Evolutionary conservation across 2,797 vertebrate species (phyloP).

Genomic region (Ctenochaetus hawaiiensis): DNA sequence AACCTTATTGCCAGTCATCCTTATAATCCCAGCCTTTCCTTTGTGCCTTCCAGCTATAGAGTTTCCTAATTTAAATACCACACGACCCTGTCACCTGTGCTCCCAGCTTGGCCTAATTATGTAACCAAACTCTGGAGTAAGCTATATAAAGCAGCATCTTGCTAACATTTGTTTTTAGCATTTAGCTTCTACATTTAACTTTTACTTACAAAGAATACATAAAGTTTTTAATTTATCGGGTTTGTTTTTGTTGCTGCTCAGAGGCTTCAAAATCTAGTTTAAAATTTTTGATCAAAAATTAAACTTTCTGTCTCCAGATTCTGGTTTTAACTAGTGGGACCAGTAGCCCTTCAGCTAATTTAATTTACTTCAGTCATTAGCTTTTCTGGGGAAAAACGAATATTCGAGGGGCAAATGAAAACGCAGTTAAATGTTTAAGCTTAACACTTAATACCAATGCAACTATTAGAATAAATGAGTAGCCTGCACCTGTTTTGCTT

Average conservation of each 20-base stretch:
- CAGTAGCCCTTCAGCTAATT: slow-evolving; percentile 1
- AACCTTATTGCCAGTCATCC: slow-evolving; percentile 8
- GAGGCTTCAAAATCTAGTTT: background rate
- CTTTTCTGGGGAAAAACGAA: background rate
- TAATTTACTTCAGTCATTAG: background rate
- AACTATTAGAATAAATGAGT: slow-evolving; percentile 7
- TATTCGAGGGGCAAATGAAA: slow-evolving; percentile 16
- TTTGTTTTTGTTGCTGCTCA: background rate
- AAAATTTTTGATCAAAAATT: background rate
- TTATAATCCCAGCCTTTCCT: background rate
- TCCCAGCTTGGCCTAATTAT: background rate
- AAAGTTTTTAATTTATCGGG: background rate
- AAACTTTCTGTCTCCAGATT: background rate
- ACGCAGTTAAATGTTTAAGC: slow-evolving; percentile 6
- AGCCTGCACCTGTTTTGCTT: slow-evolving; percentile 20
- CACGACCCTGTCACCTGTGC: background rate
- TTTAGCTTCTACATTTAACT: background rate
- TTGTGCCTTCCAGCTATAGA: background rate
- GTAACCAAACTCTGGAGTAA: background rate
- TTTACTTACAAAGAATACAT: accelerated
- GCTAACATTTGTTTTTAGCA: accelerated
- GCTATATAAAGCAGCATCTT: background rate
- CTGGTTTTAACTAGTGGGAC: background rate
- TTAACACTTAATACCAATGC: background rate
- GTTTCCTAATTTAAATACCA: background rate